These are phyloP conservation scores for Alosa alosa DNA, from an alignment of 2,113 vertebrate species.

Conservation along the genomic window DNA sequence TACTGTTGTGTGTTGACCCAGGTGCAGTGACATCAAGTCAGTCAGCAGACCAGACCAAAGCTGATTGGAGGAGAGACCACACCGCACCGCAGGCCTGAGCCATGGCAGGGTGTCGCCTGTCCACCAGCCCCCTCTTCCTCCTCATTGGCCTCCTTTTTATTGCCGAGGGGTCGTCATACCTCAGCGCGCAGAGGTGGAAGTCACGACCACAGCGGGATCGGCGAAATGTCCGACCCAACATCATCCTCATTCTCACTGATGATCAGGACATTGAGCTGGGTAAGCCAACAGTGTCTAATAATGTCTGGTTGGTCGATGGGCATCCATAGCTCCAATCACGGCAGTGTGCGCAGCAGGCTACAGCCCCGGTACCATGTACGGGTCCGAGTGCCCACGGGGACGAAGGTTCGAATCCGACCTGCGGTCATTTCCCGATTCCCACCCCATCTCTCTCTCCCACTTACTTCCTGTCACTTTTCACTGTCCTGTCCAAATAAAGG, in stretches of 20 bases:
- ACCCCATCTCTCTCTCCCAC: no score
- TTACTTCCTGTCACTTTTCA: no score
- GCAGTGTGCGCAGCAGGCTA: no score
- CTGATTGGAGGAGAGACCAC: constrained; percentile 35
- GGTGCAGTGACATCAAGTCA: not conserved
- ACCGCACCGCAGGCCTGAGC: constrained; percentile 42
- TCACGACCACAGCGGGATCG: constrained; percentile 88
- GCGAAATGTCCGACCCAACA: constrained; percentile 91
- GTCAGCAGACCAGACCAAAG: constrained; percentile 1
- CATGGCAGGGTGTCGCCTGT: constrained; percentile 65
- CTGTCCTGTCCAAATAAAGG: no score
- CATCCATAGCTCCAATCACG: no score
- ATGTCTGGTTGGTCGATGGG: no score
- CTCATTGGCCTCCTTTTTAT: constrained; percentile 54
- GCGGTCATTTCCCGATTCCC: no score
- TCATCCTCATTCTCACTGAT: constrained; percentile 94
- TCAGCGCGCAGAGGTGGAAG: constrained; percentile 81
- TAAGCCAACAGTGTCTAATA: constrained; percentile 46
- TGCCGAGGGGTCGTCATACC: constrained; percentile 74
- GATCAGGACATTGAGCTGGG: constrained; percentile 97
- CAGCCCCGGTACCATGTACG: no score
- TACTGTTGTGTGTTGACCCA: not conserved
- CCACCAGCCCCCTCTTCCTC: constrained; percentile 68
- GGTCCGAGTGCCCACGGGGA: no score
- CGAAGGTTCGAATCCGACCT: no score